Base-by-base conservation (phyloP, 2,888 invertebrate species). In the Drosophila tanythrix region DNA sequence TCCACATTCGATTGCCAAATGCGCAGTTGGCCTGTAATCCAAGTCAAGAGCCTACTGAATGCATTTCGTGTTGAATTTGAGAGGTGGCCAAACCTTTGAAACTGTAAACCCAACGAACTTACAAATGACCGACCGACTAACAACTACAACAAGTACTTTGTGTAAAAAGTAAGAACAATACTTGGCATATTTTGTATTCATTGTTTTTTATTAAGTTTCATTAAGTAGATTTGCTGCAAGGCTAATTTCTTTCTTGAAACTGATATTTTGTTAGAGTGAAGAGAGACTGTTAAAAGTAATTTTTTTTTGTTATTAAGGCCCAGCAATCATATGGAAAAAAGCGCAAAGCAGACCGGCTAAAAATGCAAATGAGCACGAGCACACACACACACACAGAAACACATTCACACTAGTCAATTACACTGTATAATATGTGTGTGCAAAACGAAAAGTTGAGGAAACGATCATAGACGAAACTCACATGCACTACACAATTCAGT, bases 321-420 rank as follows among this genome's bases (percentile, higher is more conserved):
- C 38, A 50, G 46, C 46, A 62, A 68, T 87, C 74, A 75, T 74
- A 66, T 70, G 82, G 69, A 86, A 86, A 83, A 88, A 86, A 86
- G 82, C 82, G 64, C 66, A 86, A 82, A 83, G 66, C 80, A 78
- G 70, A 83, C 70, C 74, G 76, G 62, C 83, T 76, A 67, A 86
- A 88, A 82, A 86, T 83, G 85, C 83, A 86, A 86, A 86, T 86
- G 33, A 33, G 33, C 33, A 33, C 33, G 33, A 33, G 3, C 33
- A 11, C 10, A 33, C 33, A 10, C 33, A 33, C 33, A 33, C 21
- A 53, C 18, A 48, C 18, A 25, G 29, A 36, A 25, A 43, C 29
- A 60, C 18, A n/a, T 38, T 50, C 48, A 25, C 40, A 36, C 27
- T 13, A 46, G 67, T 66, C 68, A 60, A 59, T 73, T 73, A 65